Base-by-base conservation (phyloP, 2,888 invertebrate genomes). In the Seladonia tumulorum region DNA sequence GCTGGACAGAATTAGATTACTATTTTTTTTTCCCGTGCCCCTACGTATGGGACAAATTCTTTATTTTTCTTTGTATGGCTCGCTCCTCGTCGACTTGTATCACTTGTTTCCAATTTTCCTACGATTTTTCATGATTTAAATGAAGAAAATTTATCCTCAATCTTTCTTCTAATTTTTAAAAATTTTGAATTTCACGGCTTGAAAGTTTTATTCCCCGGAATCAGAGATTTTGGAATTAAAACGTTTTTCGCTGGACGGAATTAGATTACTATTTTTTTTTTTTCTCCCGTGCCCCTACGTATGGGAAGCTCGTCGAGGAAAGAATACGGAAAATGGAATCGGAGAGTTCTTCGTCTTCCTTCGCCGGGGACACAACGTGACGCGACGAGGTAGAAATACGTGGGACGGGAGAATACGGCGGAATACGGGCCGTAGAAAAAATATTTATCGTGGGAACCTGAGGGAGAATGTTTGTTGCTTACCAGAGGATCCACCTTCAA, bases 401-500 rank as follows among this genome's bases (percentile, higher is more conserved):
- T 18, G 63, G 16, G 29, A 7, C 25, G 25, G 63, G 16, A 16
- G 16, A 12, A 16, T 63, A 14, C 35, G 29, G 5, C 63, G 29
- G 18, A 18, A 29, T 35, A 35, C 66, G 8, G 8, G 16, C 8
- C 2, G 18, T 8, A 35, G 35, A 66, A 66, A 66, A 66, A 66
- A 66, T 66, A 35, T 66, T 66, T 66, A 29, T 35, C 29, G 66
- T 66, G 14, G 18, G 66, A 35, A 35, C 66, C 5, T 60, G 66
- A 1, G 53, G 53, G 53, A n/a, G 66, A 16, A 39, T 25, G 76
- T 75, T 90, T 25, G 76, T 75, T 90, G 96, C 98, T 98, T 95
- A 99, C 99, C 96, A 98, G 95, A 66, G 99, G 99, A 95, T 99
- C 98, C 83, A 98, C 97, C 95, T 98, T 98, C 81, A 99, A 96